phyloP scores from a whole-genome alignment of 2,888 invertebrate genomes.

The Hydriomena furcata region DNA sequence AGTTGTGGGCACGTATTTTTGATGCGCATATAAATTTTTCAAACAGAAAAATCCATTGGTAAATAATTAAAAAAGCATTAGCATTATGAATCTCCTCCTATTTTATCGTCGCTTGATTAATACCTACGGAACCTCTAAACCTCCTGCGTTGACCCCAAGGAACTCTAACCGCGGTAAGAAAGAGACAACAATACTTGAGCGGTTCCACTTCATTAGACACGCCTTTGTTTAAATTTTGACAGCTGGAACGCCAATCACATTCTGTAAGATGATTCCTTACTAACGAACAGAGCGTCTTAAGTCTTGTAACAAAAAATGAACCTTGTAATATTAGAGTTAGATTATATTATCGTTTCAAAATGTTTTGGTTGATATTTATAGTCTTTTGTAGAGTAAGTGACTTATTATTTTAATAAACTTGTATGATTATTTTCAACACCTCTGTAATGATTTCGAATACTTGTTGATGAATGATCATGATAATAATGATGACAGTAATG shows the following conservation, averaged over 20 bases:
- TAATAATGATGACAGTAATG: too few relatives aligned
- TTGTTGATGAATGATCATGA: too few relatives aligned
- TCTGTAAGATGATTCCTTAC: conserved; percentile 13
- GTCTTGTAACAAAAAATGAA: background rate
- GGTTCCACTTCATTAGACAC: conserved; percentile 66
- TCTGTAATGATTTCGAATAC: too few relatives aligned
- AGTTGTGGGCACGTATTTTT: too few relatives aligned
- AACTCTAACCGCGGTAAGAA: conserved; percentile 44
- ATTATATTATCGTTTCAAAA: background rate
- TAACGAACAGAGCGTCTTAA: conserved; percentile 21
- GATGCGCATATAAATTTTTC: too few relatives aligned
- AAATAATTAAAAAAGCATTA: too few relatives aligned
- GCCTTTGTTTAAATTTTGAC: conserved; percentile 74
- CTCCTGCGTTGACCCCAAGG: conserved; percentile 18
- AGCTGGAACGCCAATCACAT: conserved; percentile 62
- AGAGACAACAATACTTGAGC: conserved; percentile 57
- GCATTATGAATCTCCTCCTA: too few relatives aligned
- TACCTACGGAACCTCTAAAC: conserved; percentile 36
- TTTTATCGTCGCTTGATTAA: too few relatives aligned
- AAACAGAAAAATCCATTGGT: too few relatives aligned
- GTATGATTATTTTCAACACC: too few relatives aligned
- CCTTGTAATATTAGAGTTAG: background rate
- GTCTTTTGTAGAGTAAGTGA: background rate
- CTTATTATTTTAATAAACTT: background rate
- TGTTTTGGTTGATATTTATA: background rate